Evolutionary conservation across 2,888 invertebrate genomes (phyloP).

Genomic region (Meloe dianella): DNA sequence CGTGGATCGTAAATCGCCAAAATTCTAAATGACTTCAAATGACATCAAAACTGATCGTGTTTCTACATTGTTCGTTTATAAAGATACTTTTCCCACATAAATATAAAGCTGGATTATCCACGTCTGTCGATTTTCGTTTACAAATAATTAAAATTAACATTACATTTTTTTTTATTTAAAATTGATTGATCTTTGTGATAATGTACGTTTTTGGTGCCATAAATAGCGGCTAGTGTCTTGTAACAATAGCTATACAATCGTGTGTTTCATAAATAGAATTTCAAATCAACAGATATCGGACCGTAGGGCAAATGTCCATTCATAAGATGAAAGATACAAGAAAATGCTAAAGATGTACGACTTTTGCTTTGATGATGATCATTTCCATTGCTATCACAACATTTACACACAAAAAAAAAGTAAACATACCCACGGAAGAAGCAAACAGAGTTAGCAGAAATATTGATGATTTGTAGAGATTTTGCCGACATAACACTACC

Average conservation of each 20-base stretch:
- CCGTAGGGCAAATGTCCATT: background rate
- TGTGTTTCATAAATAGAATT: constrained; percentile 3
- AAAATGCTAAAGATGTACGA: constrained; percentile 13
- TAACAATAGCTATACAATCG: background rate
- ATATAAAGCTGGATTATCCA: background rate
- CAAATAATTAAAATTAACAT: background rate
- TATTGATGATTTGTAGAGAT: background rate
- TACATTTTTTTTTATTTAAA: background rate
- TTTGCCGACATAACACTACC: background rate
- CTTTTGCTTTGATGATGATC: constrained; percentile 10
- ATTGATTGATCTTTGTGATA: background rate
- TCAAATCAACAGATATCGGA: constrained; percentile 10
- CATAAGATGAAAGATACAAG: constrained; percentile 3
- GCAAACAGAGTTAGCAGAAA: background rate
- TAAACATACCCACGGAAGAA: background rate
- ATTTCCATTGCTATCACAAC: background rate
- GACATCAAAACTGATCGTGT: too few species aligned
- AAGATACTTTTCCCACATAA: background rate
- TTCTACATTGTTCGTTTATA: too few species aligned
- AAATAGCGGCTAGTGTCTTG: constrained; percentile 7
- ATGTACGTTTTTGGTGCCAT: constrained; percentile 7
- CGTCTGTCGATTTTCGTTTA: background rate
- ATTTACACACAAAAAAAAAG: background rate
- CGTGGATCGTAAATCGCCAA: background rate
- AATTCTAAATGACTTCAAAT: background rate